phyloP scores from a whole-genome alignment of 2,888 invertebrate species.

The Alloplasta piceator region DNA sequence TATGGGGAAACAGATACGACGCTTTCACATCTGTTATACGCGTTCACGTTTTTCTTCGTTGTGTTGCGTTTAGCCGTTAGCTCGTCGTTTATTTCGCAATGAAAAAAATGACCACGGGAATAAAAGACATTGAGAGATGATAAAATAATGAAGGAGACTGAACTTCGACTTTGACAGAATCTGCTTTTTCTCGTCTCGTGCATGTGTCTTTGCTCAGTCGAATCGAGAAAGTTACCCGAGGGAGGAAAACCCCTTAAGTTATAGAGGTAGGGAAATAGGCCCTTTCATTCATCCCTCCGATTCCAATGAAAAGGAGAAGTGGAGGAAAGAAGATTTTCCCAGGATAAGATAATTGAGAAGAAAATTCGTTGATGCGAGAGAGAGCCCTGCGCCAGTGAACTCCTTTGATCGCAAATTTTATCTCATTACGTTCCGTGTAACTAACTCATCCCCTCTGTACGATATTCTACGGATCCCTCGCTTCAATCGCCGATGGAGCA shows the following conservation, averaged over 20 bases:
- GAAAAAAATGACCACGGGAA: not conserved
- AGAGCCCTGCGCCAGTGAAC: not conserved
- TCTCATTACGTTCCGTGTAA: slow-evolving; percentile 12
- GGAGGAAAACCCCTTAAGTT: not conserved
- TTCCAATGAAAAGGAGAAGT: not conserved
- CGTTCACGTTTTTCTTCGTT: not conserved
- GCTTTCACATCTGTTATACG: slow-evolving; percentile 1
- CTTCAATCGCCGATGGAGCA: not conserved
- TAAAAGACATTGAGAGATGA: not conserved
- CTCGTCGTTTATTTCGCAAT: not conserved
- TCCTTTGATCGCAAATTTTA: not conserved
- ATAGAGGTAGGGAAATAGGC: not conserved
- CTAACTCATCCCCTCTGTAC: not conserved
- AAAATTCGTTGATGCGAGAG: not conserved
- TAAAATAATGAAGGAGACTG: not conserved
- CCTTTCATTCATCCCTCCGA: not conserved
- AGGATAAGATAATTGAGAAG: slow-evolving; percentile 22
- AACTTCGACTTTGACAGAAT: not conserved
- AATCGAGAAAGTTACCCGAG: not conserved
- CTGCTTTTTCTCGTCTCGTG: not conserved
- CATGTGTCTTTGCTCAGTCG: not conserved
- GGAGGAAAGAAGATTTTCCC: slow-evolving; percentile 1
- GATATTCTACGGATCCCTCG: not conserved
- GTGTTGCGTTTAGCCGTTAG: not conserved
- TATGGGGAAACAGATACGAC: not conserved